phyloP scores from a whole-genome alignment of 2,113 vertebrate genomes.

The Siniperca chuatsi region DNA sequence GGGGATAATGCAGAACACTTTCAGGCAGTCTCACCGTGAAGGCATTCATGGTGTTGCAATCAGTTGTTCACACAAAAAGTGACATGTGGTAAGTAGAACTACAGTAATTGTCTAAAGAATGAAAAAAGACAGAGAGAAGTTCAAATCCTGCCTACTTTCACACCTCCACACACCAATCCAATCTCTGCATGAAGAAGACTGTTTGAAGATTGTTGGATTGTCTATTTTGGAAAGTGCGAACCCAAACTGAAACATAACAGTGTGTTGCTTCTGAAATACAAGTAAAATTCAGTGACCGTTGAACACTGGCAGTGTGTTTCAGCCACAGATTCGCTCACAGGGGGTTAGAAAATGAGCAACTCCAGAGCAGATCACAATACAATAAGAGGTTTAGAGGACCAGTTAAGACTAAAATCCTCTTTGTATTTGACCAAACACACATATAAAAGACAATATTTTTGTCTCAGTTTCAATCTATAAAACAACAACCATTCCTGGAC shows the following conservation, averaged over 20 bases:
- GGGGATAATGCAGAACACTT: no score
- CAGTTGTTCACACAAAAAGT: no score
- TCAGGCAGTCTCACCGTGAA: no score
- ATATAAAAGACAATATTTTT: neutral
- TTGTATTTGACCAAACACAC: neutral
- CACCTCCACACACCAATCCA: neutral
- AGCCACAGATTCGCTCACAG: no score
- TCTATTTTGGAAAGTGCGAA: neutral
- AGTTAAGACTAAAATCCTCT: neutral
- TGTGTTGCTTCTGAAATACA: neutral
- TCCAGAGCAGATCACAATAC: neutral
- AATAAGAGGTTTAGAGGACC: no score
- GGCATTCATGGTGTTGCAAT: no score
- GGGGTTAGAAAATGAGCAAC: neutral
- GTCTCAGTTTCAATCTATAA: neutral
- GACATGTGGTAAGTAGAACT: no score
- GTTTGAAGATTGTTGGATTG: neutral
- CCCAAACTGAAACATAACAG: no score
- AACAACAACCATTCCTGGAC: slow-evolving; percentile 5
- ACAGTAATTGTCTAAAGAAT: neutral
- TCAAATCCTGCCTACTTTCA: neutral
- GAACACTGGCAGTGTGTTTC: no score
- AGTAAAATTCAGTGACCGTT: neutral
- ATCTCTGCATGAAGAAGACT: neutral
- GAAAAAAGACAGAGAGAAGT: no score